Evolutionary conservation across 2,113 vertebrate species (phyloP).

Genomic region (Melanerpes aurifrons): DNA sequence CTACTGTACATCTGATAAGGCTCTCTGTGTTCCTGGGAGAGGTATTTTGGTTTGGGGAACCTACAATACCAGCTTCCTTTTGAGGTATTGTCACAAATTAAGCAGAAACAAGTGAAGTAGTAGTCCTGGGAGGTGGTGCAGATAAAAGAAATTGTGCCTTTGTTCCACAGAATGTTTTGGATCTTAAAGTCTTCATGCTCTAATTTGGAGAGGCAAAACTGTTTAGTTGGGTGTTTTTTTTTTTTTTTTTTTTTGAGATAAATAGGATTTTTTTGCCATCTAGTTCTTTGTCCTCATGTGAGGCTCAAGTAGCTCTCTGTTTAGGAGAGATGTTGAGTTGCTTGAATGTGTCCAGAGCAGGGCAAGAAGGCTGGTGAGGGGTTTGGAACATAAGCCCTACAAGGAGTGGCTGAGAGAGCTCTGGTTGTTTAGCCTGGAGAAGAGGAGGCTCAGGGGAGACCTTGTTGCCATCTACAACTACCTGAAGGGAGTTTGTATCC

Average conservation of each 20-base stretch:
- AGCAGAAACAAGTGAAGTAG: not conserved
- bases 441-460: no score
- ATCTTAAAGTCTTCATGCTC: not conserved
- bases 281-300: not conserved
- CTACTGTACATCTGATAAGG: not conserved
- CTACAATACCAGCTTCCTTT: not conserved
- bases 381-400: no score
- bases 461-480: no score
- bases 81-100: not conserved
- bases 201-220: not conserved
- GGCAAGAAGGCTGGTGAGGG: no score
- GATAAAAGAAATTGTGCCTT: not conserved
- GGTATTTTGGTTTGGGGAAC: not conserved
- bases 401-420: no score
- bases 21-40: not conserved
- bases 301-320: not conserved
- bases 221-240: not conserved
- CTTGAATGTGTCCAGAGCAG: no score
- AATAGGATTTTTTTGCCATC: not conserved
- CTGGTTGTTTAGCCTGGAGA: no score
- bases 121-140: not conserved
- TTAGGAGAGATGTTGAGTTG: no score
- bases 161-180: not conserved
- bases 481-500: no score
- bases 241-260: not conserved